Conservation (phyloP, 2,888 invertebrate genomes). For the Eulithis prunata region DNA sequence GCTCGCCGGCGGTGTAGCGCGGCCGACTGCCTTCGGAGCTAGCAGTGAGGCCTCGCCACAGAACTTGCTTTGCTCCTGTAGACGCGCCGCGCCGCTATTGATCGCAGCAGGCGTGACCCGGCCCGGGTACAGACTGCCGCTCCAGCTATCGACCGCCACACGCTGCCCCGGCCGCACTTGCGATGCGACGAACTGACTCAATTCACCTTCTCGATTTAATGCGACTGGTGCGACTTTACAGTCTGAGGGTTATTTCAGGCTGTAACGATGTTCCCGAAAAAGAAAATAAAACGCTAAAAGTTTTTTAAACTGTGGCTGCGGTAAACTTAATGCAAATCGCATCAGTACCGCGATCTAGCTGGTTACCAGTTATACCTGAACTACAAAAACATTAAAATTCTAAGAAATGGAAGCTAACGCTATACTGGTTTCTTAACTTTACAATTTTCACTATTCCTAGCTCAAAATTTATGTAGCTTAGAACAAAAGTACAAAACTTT, state of each 20-base stretch:
- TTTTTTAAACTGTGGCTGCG: too few species aligned
- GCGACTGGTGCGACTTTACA: slow-evolving; percentile 39
- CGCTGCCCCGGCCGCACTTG: slow-evolving; percentile 62
- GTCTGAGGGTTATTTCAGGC: background rate
- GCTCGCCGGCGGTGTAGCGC: slow-evolving; percentile 63
- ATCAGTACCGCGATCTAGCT: too few species aligned
- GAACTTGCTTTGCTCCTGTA: slow-evolving; percentile 68
- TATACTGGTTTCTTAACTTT: too few species aligned
- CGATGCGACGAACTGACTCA: slow-evolving; percentile 60
- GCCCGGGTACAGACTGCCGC: slow-evolving; percentile 75
- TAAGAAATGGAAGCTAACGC: too few species aligned
- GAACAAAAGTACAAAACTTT: too few species aligned
- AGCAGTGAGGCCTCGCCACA: slow-evolving; percentile 54
- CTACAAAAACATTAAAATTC: too few species aligned
- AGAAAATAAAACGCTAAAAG: too few species aligned
- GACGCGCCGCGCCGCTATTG: slow-evolving; percentile 71
- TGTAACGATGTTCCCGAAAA: background rate
- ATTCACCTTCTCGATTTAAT: slow-evolving; percentile 71
- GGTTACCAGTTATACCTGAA: too few species aligned
- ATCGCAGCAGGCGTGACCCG: slow-evolving; percentile 73
- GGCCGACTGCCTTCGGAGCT: slow-evolving; percentile 66
- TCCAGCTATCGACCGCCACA: slow-evolving; percentile 75
- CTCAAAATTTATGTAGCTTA: too few species aligned
- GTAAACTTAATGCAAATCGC: too few species aligned
- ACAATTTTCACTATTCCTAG: too few species aligned